Evolutionary conservation across 2,888 invertebrate genomes (phyloP).

Genomic region (Phymatocera aterrima): DNA sequence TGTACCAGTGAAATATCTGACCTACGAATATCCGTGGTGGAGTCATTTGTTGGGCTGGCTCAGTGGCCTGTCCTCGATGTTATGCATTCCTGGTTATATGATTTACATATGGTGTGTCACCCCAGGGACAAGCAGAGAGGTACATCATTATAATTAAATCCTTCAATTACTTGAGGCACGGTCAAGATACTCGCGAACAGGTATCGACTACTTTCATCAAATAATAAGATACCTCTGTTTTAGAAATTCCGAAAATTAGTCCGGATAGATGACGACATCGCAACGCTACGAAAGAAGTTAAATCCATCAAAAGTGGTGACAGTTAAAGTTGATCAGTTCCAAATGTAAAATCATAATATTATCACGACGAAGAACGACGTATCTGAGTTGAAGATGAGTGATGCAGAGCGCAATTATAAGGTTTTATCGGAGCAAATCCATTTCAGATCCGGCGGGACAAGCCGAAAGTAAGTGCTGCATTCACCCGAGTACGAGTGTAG

Average conservation of each 20-base stretch:
- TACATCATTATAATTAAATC: conserved; percentile 70
- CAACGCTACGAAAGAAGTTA: conserved; percentile 86
- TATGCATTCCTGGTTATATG: conserved; percentile 97
- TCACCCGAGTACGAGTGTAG: too few species aligned
- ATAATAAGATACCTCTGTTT: conserved; percentile 69
- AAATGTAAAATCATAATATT: conserved; percentile 6
- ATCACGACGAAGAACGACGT: neutral
- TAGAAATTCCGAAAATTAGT: conserved; percentile 91
- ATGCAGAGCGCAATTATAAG: neutral
- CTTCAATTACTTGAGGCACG: neutral
- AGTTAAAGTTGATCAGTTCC: conserved; percentile 23
- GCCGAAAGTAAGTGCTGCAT: too few species aligned
- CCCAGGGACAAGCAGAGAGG: conserved; percentile 87
- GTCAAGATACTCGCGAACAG: neutral
- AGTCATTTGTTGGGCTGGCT: conserved; percentile 98
- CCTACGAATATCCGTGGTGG: conserved; percentile 97
- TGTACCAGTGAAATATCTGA: conserved; percentile 94
- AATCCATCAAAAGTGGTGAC: conserved; percentile 63
- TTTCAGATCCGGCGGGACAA: too few species aligned
- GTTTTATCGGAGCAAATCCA: too few species aligned
- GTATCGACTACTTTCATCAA: too few species aligned
- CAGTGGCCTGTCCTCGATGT: conserved; percentile 96
- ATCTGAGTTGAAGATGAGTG: neutral
- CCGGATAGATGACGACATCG: conserved; percentile 89
- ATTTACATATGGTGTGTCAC: conserved; percentile 89